These are phyloP conservation scores for Campoletis sonorensis DNA, from an alignment of 1,140 invertebrate genomes.

Conservation along the genomic window DNA sequence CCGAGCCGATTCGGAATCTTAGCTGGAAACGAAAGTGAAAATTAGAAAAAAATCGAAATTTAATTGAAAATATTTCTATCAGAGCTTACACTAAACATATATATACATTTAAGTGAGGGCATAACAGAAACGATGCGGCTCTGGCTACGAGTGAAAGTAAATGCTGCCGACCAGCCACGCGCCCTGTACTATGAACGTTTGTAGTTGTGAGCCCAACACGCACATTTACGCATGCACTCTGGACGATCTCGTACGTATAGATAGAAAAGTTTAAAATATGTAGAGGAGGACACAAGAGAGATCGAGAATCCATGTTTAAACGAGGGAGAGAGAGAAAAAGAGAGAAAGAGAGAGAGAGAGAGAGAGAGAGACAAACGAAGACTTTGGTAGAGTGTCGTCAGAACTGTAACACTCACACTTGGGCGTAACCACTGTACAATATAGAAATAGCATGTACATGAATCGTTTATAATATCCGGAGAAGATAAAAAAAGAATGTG, in stretches of 20 bases:
- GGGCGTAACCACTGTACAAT: not conserved
- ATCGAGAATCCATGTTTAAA: too few species aligned
- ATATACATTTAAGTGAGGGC: not conserved
- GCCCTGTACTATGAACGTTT: conserved; percentile 47
- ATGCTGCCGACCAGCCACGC: conserved; percentile 53
- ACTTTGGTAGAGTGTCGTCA: not conserved
- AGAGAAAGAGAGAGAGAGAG: too few species aligned
- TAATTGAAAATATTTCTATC: too few species aligned
- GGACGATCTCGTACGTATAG: too few species aligned
- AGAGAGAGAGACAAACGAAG: not conserved
- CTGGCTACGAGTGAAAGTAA: conserved; percentile 59
- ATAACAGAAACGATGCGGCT: conserved; percentile 35
- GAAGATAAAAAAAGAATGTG: conserved; percentile 2
- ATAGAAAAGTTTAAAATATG: not conserved
- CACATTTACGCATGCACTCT: too few species aligned
- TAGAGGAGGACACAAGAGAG: not conserved
- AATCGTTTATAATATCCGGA: not conserved
- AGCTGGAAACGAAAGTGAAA: too few species aligned
- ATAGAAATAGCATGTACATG: not conserved
- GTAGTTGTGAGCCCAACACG: not conserved
- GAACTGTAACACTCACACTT: conserved; percentile 31
- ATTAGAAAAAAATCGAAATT: too few species aligned
- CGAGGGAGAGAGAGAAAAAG: too few species aligned
- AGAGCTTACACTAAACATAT: too few species aligned
- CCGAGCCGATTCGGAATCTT: too few species aligned